phyloP scores from a whole-genome alignment of 2,888 invertebrate species.

The Pyrocoelia pectoralis region DNA sequence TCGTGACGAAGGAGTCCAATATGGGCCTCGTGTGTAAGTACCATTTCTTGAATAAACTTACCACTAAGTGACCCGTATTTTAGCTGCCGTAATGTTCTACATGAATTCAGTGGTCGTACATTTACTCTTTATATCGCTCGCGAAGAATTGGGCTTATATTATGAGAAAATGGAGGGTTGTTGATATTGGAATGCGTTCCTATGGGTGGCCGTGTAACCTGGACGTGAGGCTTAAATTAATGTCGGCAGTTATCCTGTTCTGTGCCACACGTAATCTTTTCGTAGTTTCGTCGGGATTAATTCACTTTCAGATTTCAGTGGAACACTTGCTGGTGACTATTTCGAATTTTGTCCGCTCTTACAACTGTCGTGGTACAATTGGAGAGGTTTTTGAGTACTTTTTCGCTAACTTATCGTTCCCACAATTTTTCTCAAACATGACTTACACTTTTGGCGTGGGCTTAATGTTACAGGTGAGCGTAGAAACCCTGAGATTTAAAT shows the following conservation, averaged over 20 bases:
- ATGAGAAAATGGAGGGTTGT: slow-evolving; percentile 41
- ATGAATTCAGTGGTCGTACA: slow-evolving; percentile 16
- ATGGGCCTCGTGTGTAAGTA: not conserved
- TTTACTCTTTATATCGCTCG: slow-evolving; percentile 62
- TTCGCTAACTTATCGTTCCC: slow-evolving; percentile 51
- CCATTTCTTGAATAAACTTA: too few relatives aligned
- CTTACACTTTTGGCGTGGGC: slow-evolving; percentile 61
- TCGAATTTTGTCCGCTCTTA: slow-evolving; percentile 8
- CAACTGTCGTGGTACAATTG: not conserved
- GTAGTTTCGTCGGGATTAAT: too few relatives aligned
- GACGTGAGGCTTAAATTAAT: slow-evolving; percentile 28
- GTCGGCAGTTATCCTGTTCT: slow-evolving; percentile 13
- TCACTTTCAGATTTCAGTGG: slow-evolving; percentile 31
- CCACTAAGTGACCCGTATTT: slow-evolving; percentile 2
- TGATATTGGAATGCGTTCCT: slow-evolving; percentile 36
- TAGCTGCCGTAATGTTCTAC: slow-evolving; percentile 22
- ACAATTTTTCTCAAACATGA: slow-evolving; percentile 61
- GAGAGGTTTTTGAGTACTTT: slow-evolving; percentile 19
- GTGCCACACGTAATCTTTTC: slow-evolving; percentile 16
- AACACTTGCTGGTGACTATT: slow-evolving; percentile 35
- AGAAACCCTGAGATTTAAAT: not conserved
- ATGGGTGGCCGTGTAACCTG: slow-evolving; percentile 29
- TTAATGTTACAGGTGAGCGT: slow-evolving; percentile 48
- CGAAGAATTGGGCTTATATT: slow-evolving; percentile 60
- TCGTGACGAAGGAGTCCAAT: not conserved